Percentiles rank a stretch among this genome's conserved stretches.
Conservation (phyloP, 2,797 vertebrate species). For the Lutjanus campechanus region DNA sequence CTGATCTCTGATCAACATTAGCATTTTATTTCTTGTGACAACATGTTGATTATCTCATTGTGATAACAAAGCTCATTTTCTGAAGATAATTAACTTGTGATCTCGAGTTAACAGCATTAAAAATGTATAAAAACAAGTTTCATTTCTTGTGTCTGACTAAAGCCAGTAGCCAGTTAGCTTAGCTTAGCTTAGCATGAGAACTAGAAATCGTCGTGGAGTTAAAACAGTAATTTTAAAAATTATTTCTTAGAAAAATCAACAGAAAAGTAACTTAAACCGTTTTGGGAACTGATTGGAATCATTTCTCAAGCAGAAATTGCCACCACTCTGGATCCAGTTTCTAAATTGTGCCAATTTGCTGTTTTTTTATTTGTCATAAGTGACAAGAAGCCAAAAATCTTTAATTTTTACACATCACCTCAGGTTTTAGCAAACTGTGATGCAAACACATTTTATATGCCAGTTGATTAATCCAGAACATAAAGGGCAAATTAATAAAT, state of each 20-base stretch:
- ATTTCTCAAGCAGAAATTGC: not conserved
- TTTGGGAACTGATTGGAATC: not conserved
- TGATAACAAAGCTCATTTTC: too few species aligned
- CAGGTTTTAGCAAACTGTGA: not conserved
- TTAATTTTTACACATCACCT: not conserved
- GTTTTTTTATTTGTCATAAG: not conserved
- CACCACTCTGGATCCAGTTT: not conserved
- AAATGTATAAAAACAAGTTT: too few species aligned
- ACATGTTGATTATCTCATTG: too few species aligned
- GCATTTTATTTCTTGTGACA: too few species aligned
- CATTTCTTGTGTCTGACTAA: slow-evolving; percentile 4
- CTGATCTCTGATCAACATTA: too few species aligned
- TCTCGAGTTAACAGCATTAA: too few species aligned
- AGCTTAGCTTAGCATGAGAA: slow-evolving; percentile 11
- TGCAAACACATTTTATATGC: not conserved
- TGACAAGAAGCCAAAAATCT: not conserved
- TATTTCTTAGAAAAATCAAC: too few species aligned
- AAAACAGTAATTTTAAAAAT: not conserved
- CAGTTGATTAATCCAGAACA: not conserved
- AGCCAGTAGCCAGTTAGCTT: not conserved
- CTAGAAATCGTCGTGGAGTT: not conserved
- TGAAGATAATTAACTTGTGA: too few species aligned
- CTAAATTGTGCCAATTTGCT: not conserved
- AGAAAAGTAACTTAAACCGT: too few species aligned
- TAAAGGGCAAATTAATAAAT: not conserved